Conservation (phyloP, 2,888 invertebrate genomes). For the Augiades crinisus region DNA sequence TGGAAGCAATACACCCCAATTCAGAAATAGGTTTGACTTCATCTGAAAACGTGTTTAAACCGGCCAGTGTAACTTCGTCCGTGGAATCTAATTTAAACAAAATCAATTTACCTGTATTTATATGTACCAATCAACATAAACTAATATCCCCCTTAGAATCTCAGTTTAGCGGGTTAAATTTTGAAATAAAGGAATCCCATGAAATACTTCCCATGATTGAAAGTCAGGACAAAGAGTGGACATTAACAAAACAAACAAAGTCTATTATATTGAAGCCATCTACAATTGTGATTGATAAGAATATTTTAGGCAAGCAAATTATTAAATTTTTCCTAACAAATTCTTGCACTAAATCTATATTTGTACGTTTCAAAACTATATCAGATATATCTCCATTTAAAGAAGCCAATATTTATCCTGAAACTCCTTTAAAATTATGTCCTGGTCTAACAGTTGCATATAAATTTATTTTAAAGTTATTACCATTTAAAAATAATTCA, state of each 20-base stretch:
- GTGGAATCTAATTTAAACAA: slow-evolving; percentile 33
- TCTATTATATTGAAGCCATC: slow-evolving; percentile 45
- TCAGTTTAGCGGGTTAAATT: slow-evolving; percentile 35
- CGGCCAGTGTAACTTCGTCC: slow-evolving; percentile 17
- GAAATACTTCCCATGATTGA: slow-evolving; percentile 23
- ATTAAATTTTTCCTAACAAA: slow-evolving; percentile 53
- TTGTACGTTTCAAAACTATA: slow-evolving; percentile 49
- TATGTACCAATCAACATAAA: slow-evolving; percentile 54
- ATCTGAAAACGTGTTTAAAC: slow-evolving; percentile 26
- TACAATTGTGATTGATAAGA: slow-evolving; percentile 42
- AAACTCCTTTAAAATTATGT: slow-evolving; percentile 46
- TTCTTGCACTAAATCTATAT: slow-evolving; percentile 43
- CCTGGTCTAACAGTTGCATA: slow-evolving; percentile 53
- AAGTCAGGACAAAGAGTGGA: slow-evolving; percentile 37
- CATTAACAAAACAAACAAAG: slow-evolving; percentile 37
- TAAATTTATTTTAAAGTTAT: slow-evolving; percentile 48
- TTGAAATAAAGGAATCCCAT: slow-evolving; percentile 26
- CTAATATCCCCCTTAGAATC: slow-evolving; percentile 46
- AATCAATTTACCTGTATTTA: slow-evolving; percentile 41
- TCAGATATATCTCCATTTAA: slow-evolving; percentile 47
- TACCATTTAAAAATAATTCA: slow-evolving; percentile 39
- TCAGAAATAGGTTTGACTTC: slow-evolving; percentile 48
- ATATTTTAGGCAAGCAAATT: slow-evolving; percentile 43
- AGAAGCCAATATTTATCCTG: slow-evolving; percentile 45
- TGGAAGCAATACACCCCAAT: slow-evolving; percentile 48